Evolutionary conservation across 92 coral and sea anemone genomes (phyloP), one percentile per base, ranked within the genome.

Genomic region (Desmophyllum pertusum): DNA sequence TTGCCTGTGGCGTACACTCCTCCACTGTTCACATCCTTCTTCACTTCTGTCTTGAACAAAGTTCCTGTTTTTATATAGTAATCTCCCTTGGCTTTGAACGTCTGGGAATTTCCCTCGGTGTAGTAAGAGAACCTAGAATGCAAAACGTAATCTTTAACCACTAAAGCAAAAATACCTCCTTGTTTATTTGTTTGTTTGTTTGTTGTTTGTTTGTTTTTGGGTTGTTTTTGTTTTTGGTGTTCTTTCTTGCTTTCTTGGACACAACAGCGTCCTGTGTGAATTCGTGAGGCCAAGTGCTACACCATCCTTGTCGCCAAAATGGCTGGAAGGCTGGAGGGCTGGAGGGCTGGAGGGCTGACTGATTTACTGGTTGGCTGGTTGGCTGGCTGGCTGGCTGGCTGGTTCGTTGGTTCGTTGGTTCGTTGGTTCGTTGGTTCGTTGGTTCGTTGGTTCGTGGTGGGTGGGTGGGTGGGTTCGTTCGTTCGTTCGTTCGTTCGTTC

Each of bases 41-140:
- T 89, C 0, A 96, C 90, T 33, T 85, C 92, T 5, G 95, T 96
- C 55, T 92, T 83, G 69, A 94, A 96, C 79, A 89, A 46, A 43
- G 90, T 91, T 18, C 84, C 86, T 53, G 94, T 82, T 19, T 89
- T 84, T 25, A 86, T 72, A 21, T 51, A 78, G 87, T 90, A 90
- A 50, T 90, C 84, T 13, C 99, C 99, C 40, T 93, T 96, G 63
- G 99, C 99, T 80, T 96, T 95, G 69, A 96, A 96, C 2, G 99
- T 92, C 90, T 90, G 90, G 2, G 84, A 73, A 63, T 90, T 90
- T 23, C 98, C 99, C 27, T 95, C 99, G 46, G 98, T 94, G 79
- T 94, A 96, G 65, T 92, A 96, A 15, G 93, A 88, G 67, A 96
- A 92, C 81, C 99, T 96, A 64, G 10, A 63, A 77, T 38, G 21